Evolutionary conservation across 2,888 invertebrate genomes (phyloP), one percentile per base, ranked within the genome.

Genomic region (Dryococelus australis): DNA sequence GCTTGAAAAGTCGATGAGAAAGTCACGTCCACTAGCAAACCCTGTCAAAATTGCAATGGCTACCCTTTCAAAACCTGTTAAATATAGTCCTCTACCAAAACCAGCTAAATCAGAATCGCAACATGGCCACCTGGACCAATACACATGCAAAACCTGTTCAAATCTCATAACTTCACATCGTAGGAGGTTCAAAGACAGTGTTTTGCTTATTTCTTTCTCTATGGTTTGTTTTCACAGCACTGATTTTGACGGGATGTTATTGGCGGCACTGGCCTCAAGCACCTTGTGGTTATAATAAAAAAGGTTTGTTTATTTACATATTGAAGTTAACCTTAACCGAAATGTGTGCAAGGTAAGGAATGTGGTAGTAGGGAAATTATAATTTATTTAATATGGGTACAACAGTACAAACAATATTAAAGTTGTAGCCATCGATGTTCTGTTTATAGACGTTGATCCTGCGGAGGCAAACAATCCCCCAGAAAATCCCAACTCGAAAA

Each of bases 391-490:
- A 51, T 5, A 85, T 65, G 28, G 28, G 85, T 85, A 85, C 51
- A 85, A 43, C 9, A 27, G 53, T 24, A 53, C 9, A 53, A 85
- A 65, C 65, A 65, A 85, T 85, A 85, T 65, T 51, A 53, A 53
- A 85, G 85, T 85, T 53, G 53, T 85, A 85, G 53, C 27, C 53
- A 85, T 53, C 24, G 26, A 85, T 53, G 65, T n/a, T 85, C 85
- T 53, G 65, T 85, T 84, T 84, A 84, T 43, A 84, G 84, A 84
- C 47, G 12, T 84, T 84, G 43, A 84, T 43, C 84, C 43, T 85
- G 53, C 28, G 53, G 65, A 27, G 65, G 65, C 9, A 51, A 53
- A 85, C 53, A 85, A 85, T 85, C 51, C 53, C 28, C 53, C 27
- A 53, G 43, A 85, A 85, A 85, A 53, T 53, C 26, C n/a, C 65